Conservation (phyloP, 2,797 vertebrate species). For the Neomorphus geoffroyi region DNA sequence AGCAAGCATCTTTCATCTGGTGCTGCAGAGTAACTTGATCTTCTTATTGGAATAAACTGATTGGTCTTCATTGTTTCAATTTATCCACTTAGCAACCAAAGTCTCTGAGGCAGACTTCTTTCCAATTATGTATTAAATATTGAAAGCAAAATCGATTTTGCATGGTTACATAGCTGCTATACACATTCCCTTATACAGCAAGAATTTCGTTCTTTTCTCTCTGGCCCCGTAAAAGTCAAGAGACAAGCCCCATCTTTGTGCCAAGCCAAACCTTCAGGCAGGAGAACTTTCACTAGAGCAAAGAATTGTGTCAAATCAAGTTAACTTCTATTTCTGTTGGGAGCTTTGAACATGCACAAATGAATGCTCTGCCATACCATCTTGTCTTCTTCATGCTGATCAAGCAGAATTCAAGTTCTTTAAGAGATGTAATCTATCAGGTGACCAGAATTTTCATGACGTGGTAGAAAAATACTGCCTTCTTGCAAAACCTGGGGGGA, state of each 20-base stretch:
- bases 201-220: neutral
- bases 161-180: neutral
- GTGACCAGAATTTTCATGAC: conserved; percentile 6
- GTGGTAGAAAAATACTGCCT: neutral
- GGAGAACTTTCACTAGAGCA: neutral
- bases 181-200: neutral
- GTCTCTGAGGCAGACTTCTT: neutral
- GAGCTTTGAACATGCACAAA: neutral
- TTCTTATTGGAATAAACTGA: neutral
- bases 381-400: neutral
- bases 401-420: neutral
- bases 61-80: neutral
- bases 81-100: neutral
- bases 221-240: neutral
- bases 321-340: neutral
- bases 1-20: neutral
- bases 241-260: neutral
- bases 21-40: neutral
- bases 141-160: neutral
- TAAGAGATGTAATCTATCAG: neutral
- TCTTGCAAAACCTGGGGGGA: neutral
- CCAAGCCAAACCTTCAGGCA: conserved; percentile 2
- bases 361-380: neutral
- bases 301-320: neutral
- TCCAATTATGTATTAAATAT: neutral